Evolutionary conservation across 2,888 invertebrate species (phyloP), one percentile per base, ranked within the genome.

Genomic region (Atherix ibis): DNA sequence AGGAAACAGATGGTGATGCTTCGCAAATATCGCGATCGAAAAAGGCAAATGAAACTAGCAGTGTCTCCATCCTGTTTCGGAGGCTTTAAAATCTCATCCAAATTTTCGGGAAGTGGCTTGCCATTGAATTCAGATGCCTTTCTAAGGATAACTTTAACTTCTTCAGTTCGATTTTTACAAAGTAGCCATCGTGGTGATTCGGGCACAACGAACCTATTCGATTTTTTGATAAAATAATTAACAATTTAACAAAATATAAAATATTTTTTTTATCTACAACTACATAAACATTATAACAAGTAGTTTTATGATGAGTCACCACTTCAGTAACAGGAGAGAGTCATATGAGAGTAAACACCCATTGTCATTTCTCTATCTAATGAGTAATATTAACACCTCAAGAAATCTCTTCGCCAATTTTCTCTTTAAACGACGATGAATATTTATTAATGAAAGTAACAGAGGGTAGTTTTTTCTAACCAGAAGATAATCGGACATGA

Each of bases 151-250:
- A 54, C 58, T 50, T 73, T 68, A 2, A 80, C 76, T 59, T 79
- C 75, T 39, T 73, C 68, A n/a, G 71, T 70, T 42, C 71, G 68
- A 16, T 78, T 79, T 65, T 76, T 73, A 25, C 76, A 74, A 32
- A 81, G 56, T 19, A 81, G 58, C 82, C 82, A 82, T 49, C 80
- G 65, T 1, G 82, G 82, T 2, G 81, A 81, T 65, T 82, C 81
- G n/a, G 81, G 80, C 36, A 81, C 58, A 22, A 80, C 63, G 59
- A 75, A 77, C 74, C 81, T 81, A n/a, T n/a, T n/a, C n/a, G n/a
- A n/a, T 22, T 25, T 25, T 36, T 12, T 18, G 14, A 22, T 13
- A 13, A 19, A n/a, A 15, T n/a, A 18, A 27, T 29, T n/a, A 14
- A 12, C 18, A 16, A 17, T 17, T 13, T 18, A 15, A 27, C 15